Base-by-base conservation (phyloP, 2,797 vertebrate genomes). In the Poecilia wingei region DNA sequence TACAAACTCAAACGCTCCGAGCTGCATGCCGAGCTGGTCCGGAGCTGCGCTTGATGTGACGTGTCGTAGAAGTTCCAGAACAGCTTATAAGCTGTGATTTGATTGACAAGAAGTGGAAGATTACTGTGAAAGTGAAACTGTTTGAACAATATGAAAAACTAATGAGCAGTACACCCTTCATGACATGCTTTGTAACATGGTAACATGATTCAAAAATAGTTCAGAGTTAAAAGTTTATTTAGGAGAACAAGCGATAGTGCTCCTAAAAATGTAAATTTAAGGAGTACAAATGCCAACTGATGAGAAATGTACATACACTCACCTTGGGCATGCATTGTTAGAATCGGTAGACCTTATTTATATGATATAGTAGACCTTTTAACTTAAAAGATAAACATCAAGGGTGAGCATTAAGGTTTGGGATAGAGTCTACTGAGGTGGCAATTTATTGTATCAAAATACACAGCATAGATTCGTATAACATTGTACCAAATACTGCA, bases 1-100 rank as follows among this genome's bases (percentile, higher is more conserved):
- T 57, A 81, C 78, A 83, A 89, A 86, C 77, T 79, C 51, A 90
- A 81, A 74, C 25, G 53, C 39, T 49, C 68, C 41, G 81, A 74
- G 81, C 53, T 49, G 87, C 81, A 80, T 73, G 47, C 81, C 76
- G 77, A 88, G 78, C 49, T 33, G 14, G 51, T 77, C 79, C 77
- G 47, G 81, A 39, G 39, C 71, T 28, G 39, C 47, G 74, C 79
- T 64, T 9, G 39, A 74, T 51, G 46, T 77, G 13, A 55, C 43
- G 61, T 59, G 28, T 77, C 66, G 72, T 57, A 46, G 53, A 41
- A 69, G 2, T 46, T 31, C 71, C 76, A 78, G 72, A 84, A 69
- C 43, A 36, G 43, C 71, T 86, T 25, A 22, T 28, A 22, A 59
- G 59, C 69, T 36, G 22, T 45, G 47, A 55, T 9, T 47, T 76